Evolutionary conservation across 2,888 invertebrate genomes (phyloP), one percentile per base, ranked within the genome.

Genomic region (Eupithecia centaureata): DNA sequence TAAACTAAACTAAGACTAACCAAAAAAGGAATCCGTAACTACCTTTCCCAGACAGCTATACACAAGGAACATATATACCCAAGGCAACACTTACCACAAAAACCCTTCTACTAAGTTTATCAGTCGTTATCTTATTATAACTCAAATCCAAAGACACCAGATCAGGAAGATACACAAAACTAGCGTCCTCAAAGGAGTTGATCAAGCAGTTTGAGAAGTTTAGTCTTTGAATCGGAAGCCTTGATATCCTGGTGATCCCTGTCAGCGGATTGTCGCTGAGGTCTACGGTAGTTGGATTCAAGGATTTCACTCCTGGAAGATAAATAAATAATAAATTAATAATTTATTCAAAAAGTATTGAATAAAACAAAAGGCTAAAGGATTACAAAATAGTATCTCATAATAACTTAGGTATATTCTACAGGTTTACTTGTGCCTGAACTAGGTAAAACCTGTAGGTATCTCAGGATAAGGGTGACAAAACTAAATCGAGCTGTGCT

Each of bases 11-110:
- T n/a, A n/a, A n/a, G n/a, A n/a, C n/a, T n/a, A n/a, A n/a, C n/a
- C n/a, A n/a, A n/a, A n/a, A n/a, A n/a, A n/a, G n/a, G n/a, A n/a
- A n/a, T n/a, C n/a, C n/a, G n/a, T n/a, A n/a, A n/a, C n/a, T n/a
- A n/a, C n/a, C n/a, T n/a, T n/a, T n/a, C n/a, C n/a, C n/a, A n/a
- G n/a, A n/a, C n/a, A n/a, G n/a, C n/a, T n/a, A n/a, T n/a, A n/a
- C n/a, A n/a, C n/a, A n/a, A n/a, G n/a, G n/a, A n/a, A n/a, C n/a
- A n/a, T n/a, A n/a, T n/a, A n/a, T n/a, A n/a, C n/a, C n/a, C n/a
- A n/a, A n/a, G n/a, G n/a, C n/a, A n/a, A 28, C n/a, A 76, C 94
- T 86, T 85, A 95, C 97, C 87, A 93, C 87, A 76, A 97, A 96
- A 0, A 94, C 91, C 38, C 94, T 85, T 0, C 94, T 95, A 28